These are phyloP conservation scores for Ceratina calcarata DNA, from an alignment of 1,140 invertebrate species.

Conservation along the genomic window DNA sequence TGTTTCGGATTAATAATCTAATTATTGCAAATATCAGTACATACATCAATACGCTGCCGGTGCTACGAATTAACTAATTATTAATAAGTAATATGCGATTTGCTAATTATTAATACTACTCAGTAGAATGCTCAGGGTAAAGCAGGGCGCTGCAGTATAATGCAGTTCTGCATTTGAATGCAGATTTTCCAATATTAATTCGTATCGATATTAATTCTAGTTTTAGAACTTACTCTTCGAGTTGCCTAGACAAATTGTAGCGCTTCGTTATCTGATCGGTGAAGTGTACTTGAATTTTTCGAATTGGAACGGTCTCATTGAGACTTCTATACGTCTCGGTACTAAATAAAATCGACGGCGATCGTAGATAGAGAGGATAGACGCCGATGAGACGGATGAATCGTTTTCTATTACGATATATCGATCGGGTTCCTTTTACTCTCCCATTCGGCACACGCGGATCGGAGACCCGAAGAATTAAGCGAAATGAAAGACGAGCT, in stretches of 20 bases:
- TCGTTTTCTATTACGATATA: constrained; percentile 70
- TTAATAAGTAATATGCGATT: not conserved
- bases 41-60: not conserved
- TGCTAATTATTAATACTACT: not conserved
- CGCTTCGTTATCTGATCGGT: no score
- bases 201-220: no score
- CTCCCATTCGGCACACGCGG: constrained; percentile 37
- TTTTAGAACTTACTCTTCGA: no score
- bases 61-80: not conserved
- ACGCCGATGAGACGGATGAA: constrained; percentile 37
- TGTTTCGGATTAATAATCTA: not conserved
- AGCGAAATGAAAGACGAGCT: constrained; percentile 72
- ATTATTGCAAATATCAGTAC: not conserved
- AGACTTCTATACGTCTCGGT: constrained; percentile 36
- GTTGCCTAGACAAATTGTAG: no score
- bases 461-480: constrained; percentile 49
- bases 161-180: not conserved
- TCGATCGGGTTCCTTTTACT: constrained; percentile 42
- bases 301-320: constrained; percentile 5
- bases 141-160: no score
- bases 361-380: not conserved
- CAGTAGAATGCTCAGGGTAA: no score
- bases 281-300: no score
- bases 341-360: not conserved
- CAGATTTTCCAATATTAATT: no score